Percentiles rank a stretch among this genome's conserved stretches.
Evolutionary conservation across 2,113 vertebrate genomes (phyloP).

Genomic region (Lophochroa leadbeateri): DNA sequence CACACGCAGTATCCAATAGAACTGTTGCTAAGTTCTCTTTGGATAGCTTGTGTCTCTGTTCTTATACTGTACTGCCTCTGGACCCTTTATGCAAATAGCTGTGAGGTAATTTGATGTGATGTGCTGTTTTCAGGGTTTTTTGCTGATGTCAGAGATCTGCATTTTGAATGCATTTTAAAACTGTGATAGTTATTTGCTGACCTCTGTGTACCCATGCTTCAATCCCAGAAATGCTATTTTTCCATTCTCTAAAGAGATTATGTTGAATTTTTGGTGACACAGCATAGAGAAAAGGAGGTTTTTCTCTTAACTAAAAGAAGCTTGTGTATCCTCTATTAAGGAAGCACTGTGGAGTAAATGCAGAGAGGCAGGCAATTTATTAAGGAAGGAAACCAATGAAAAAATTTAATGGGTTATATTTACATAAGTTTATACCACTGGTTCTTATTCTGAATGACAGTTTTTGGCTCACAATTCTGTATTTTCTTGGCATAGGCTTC

Average conservation of each 20-base stretch:
- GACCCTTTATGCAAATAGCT: slow-evolving; percentile 72
- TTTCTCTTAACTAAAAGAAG: neutral
- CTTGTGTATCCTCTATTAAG: neutral
- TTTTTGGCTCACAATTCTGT: neutral
- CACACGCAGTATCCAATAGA: neutral
- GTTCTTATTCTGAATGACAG: neutral
- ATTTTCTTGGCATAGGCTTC: neutral
- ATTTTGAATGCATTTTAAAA: slow-evolving; percentile 22
- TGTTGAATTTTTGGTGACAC: slow-evolving; percentile 1
- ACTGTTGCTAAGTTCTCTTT: slow-evolving; percentile 20
- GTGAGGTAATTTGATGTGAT: slow-evolving; percentile 68
- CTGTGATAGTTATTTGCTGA: neutral
- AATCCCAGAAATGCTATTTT: neutral
- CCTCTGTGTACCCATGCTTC: neutral
- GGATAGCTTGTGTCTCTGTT: neutral
- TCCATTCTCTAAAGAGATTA: neutral
- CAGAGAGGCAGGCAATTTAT: neutral
- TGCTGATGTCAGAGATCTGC: slow-evolving; percentile 74
- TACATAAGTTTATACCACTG: neutral
- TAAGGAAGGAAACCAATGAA: neutral
- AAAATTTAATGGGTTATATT: neutral
- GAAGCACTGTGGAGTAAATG: neutral
- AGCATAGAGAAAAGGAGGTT: neutral
- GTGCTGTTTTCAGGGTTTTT: neutral
- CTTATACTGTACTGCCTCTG: slow-evolving; percentile 68